A percentile compares a stretch with the other conserved stretches of the same genome.
phyloP scores from a whole-genome alignment of 2,888 invertebrate species.

The Podotricha telesiphe region DNA sequence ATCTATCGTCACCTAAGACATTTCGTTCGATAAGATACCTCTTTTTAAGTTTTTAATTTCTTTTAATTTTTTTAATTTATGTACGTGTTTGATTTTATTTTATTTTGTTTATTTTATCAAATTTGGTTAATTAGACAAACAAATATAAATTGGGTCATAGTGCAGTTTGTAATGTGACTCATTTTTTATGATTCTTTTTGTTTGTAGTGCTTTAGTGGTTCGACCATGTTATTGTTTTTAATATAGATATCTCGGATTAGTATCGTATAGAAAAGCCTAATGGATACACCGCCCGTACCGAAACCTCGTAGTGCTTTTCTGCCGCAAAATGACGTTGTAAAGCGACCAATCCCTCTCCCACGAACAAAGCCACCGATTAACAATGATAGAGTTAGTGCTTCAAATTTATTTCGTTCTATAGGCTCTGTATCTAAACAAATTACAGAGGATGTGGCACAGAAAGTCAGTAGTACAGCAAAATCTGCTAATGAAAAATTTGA shows the following conservation, averaged over 20 bases:
- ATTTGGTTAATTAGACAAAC: neutral
- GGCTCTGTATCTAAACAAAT: slow-evolving; percentile 83
- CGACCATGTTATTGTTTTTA: slow-evolving; percentile 41
- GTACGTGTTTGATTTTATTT: neutral
- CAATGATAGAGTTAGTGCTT: slow-evolving; percentile 66
- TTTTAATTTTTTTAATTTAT: slow-evolving; percentile 10
- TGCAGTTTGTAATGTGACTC: slow-evolving; percentile 43
- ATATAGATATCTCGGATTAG: slow-evolving; percentile 24
- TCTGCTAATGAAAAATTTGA: slow-evolving; percentile 71
- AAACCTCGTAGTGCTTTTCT: slow-evolving; percentile 65
- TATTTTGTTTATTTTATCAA: neutral
- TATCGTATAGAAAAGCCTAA: slow-evolving; percentile 43
- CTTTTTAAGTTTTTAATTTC: slow-evolving; percentile 3
- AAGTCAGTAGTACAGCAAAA: slow-evolving; percentile 74
- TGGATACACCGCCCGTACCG: slow-evolving; percentile 77
- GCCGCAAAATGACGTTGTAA: slow-evolving; percentile 57
- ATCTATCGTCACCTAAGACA: slow-evolving; percentile 10
- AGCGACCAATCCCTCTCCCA: slow-evolving; percentile 82
- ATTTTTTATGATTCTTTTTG: slow-evolving; percentile 39
- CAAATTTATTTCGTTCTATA: slow-evolving; percentile 77
- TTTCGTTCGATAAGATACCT: slow-evolving; percentile 3
- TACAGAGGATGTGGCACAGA: slow-evolving; percentile 81
- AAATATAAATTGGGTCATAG: slow-evolving; percentile 21
- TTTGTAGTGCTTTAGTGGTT: slow-evolving; percentile 40
- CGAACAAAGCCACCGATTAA: slow-evolving; percentile 66